Base-by-base conservation (phyloP, 2,113 vertebrate species). In the Microtus ochrogaster region DNA sequence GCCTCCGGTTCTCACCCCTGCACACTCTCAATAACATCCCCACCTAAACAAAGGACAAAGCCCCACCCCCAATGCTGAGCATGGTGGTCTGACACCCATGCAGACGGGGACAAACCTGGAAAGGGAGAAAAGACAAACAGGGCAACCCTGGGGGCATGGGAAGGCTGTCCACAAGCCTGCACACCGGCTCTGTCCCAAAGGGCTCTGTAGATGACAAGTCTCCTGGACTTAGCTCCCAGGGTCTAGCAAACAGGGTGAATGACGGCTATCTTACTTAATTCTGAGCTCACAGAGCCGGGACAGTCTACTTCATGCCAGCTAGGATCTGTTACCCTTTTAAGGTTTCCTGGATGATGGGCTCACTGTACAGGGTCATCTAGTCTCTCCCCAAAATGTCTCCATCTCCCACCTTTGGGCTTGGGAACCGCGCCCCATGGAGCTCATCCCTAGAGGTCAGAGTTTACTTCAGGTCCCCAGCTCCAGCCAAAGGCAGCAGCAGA, bases 31-130 rank as follows among this genome's bases (percentile, higher is more conserved):
- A 93, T 96, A 96, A 97, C 68, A 44, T 90, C 76, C 66, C 26
- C 12, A 14, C 97, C 84, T 95, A 94, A 96, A 97, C 95, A 97
- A 96, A 96, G 90, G 96, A 97, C 97, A 96, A 85, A 81, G 81
- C 73, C 47, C 47, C 47, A 16, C 58, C 76, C 94, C 92, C 82
- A 55, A 78, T 0, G 77, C 70, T 49, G 92, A 96, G 52, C 55
- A 21, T 22, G 87, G 90, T 0, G 0, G 63, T 30, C 90, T 33
- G 28, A 78, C 70, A 93, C 83, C 74, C 91, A 41, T 12, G 36
- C 24, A 9, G 49, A 33, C 66, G 68, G 63, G 44, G 36, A 19
- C 21, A 8, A 33, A 33, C 44, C 2, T 79, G 76, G 73, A 83
- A 93, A 85, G 41, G 66, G n/a, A 41, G 21, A 47, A 88, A 33